Base-by-base conservation (phyloP, 35 echinoderm and acorn worm genomes). In the Diadema setosum region DNA sequence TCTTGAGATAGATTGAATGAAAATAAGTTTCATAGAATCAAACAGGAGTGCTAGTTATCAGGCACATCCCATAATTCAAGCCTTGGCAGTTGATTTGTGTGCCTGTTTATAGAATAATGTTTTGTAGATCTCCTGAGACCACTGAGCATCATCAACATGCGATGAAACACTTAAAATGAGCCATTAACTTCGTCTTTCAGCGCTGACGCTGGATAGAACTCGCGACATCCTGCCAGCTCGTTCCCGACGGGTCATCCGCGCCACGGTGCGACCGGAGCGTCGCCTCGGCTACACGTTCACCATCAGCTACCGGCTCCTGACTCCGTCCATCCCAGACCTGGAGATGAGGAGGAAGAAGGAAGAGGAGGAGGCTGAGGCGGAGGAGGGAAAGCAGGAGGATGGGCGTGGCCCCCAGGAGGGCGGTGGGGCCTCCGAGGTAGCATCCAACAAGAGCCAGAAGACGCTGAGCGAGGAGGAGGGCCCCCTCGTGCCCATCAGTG, bases 231-330 rank as follows among this genome's bases (percentile, higher is more conserved):
- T 99, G 46, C 96, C 96, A 49, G 89, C 96, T 11, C 81, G 92
- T 24, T 99, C 96, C 35, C 80, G 90, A 1, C 85, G 75, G 24
- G 49, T 92, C 15, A 88, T 94, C 29, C 83, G 84, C 42, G 92
- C 82, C 42, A 98, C 96, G 21, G 60, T 95, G 20, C 87, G 96
- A 45, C 96, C 96, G 24, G 50, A 59, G 23, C 67, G 90, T 0
- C 89, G 96, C 32, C 67, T 99, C 1, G 67, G 82, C 65, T 99
- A 99, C 60, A 90, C 73, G 16, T 99, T 99, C 74, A 50, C 42
- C 59, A 49, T 99, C 42, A 58, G 46, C 75, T 99, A 99, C 65
- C 87, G 94, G 70, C 86, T 95, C 18, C 82, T 81, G 34, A 91
- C 87, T 17, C 96, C 96, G 16, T 33, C 73, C 73, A 78, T 78